Base-by-base conservation (phyloP, 2,113 vertebrate genomes). In the Microtus ochrogaster region DNA sequence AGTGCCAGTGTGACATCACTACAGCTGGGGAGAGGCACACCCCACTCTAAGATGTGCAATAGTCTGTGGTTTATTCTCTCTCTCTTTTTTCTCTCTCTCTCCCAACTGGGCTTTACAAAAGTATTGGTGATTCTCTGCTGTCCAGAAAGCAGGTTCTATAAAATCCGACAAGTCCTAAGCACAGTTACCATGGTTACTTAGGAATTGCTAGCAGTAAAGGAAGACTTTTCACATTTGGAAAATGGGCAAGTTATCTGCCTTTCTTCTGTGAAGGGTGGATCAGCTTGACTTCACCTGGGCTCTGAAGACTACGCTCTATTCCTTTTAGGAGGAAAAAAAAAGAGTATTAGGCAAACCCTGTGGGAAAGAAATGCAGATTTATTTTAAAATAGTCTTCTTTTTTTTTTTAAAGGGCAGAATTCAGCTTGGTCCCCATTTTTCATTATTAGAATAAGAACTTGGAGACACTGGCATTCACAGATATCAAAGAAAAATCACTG, bases 41-140 rank as follows among this genome's bases (percentile, higher is more conserved):
- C 0, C 12, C 14, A 17, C 4, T 4, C 17, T 9, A n/a, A 89
- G 28, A 19, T 7, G 19, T 2, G 12, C 1, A 12, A 55, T 10
- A 4, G 2, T 74, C n/a, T 72, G n/a, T 11, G 33, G 28, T 49
- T 58, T 44, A n/a, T 6, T n/a, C 5, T 3, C 30, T 21, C 68
- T 72, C 2, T 10, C 7, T 49, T 17, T 70, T 24, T 4, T 0
- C 17, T 26, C 1, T 61, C 66, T 83, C 17, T 84, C 22, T 68
- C 30, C 22, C 44, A 86, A 17, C n/a, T 86, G 44, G 47, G 12
- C 36, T 94, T 89, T 3, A 11, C 6, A 52, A 30, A 58, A 55
- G 85, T 14, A 30, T 28, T 39, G 17, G 19, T 3, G 55, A 77
- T 73, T 89, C 11, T 52, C 72, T 91, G 63, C 52, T 81, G 28